These are phyloP conservation scores for Sebastes hubbsi DNA, from an alignment of 2,797 vertebrate genomes.

Conservation along the genomic window DNA sequence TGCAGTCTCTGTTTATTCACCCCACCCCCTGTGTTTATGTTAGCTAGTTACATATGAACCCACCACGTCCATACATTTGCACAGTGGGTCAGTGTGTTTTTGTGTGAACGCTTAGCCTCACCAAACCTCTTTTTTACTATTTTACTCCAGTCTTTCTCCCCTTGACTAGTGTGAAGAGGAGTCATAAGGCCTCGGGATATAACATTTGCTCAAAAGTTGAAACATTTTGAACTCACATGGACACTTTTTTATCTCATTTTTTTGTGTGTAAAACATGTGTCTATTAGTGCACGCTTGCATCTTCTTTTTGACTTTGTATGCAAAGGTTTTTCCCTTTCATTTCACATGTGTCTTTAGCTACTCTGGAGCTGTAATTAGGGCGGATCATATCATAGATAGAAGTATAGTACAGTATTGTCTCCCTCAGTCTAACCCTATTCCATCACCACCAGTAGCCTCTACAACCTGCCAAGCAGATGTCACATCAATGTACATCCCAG, in stretches of 20 bases:
- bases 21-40: not conserved
- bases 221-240: not conserved
- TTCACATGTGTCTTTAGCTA: no score
- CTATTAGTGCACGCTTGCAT: not conserved
- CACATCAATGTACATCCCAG: slow-evolving; percentile 17
- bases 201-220: not conserved
- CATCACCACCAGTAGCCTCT: not conserved
- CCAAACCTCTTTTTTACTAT: not conserved
- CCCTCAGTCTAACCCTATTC: not conserved
- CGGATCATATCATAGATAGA: not conserved
- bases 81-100: not conserved
- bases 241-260: not conserved
- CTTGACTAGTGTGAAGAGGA: not conserved
- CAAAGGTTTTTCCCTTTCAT: no score
- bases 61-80: not conserved
- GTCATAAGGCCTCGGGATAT: not conserved
- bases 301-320: not conserved
- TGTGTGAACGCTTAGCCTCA: not conserved
- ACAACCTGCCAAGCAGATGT: slow-evolving; percentile 40
- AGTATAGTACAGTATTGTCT: not conserved
- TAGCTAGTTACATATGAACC: not conserved
- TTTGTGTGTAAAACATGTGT: not conserved
- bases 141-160: not conserved
- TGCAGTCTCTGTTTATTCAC: not conserved
- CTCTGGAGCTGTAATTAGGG: not conserved